phyloP scores from a whole-genome alignment of 1,140 invertebrate genomes.

The Apis cerana region DNA sequence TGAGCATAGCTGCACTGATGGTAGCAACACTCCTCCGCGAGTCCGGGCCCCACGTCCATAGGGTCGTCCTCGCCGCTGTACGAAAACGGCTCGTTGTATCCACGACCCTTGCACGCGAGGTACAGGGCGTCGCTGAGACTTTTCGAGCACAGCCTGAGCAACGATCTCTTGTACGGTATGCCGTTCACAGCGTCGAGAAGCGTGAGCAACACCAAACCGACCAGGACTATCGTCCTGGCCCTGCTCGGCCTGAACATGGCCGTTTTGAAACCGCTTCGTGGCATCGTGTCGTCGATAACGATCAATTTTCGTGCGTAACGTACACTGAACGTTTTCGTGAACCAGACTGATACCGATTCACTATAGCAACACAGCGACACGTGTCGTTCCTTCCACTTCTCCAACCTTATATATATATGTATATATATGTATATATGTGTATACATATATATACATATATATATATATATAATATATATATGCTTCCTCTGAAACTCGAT shows the following conservation, averaged over 20 bases:
- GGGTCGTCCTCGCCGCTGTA: slow-evolving; percentile 66
- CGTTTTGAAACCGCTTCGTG: slow-evolving; percentile 12
- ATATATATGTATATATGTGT: too few species aligned
- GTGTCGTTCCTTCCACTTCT: too few species aligned
- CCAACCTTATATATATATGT: too few species aligned
- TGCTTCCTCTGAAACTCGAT: too few species aligned
- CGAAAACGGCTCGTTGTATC: slow-evolving; percentile 73
- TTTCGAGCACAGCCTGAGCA: slow-evolving; percentile 69
- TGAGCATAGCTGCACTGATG: slow-evolving; percentile 67
- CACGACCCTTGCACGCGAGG: slow-evolving; percentile 67
- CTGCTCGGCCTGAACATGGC: background rate
- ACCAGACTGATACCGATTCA: too few species aligned
- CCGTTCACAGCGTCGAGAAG: slow-evolving; percentile 24
- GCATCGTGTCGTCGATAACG: background rate
- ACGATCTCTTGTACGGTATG: slow-evolving; percentile 40
- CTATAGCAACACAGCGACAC: too few species aligned
- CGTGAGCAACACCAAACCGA: slow-evolving; percentile 42
- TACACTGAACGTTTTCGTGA: background rate
- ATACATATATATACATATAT: too few species aligned
- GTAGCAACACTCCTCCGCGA: slow-evolving; percentile 76
- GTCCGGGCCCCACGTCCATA: slow-evolving; percentile 60
- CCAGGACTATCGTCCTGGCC: slow-evolving; percentile 31
- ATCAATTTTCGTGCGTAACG: too few species aligned
- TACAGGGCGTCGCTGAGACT: slow-evolving; percentile 70
- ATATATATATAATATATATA: too few species aligned